Percentiles rank a stretch among this genome's conserved stretches.
phyloP scores from a whole-genome alignment of 1,140 invertebrate genomes.

The Leptoteleia sp. region DNA sequence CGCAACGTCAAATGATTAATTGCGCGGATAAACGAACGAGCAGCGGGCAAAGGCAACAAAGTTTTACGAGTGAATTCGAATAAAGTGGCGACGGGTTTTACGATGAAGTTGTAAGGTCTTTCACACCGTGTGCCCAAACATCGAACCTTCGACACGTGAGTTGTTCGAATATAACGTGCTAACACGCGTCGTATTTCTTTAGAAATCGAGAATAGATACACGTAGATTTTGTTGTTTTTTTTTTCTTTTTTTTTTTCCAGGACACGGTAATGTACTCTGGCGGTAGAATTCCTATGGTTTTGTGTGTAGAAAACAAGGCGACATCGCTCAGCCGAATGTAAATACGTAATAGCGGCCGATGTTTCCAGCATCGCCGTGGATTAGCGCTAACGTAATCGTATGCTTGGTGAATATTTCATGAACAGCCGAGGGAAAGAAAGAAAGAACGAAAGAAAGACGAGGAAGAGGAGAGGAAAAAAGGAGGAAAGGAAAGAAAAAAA shows the following conservation, averaged over 20 bases:
- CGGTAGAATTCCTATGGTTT: constrained; percentile 45
- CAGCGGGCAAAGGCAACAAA: constrained; percentile 19
- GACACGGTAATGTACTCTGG: constrained; percentile 36
- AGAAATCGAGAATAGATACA: constrained; percentile 54
- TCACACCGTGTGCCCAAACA: constrained; percentile 38
- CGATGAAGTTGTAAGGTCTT: constrained; percentile 64
- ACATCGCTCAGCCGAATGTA: constrained; percentile 55
- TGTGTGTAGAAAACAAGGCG: constrained; percentile 46
- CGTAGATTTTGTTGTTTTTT: no score
- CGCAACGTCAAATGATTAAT: constrained; percentile 27
- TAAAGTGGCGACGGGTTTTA: constrained; percentile 53
- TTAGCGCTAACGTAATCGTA: constrained; percentile 62
- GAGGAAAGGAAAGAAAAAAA: no score
- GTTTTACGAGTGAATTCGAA: constrained; percentile 48
- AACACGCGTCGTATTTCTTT: constrained; percentile 47
- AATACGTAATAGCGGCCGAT: constrained; percentile 48
- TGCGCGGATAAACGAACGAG: constrained; percentile 21
- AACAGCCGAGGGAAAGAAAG: constrained; percentile 74
- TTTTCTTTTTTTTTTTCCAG: no score
- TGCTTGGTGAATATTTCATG: constrained; percentile 78
- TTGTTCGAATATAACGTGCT: constrained; percentile 44
- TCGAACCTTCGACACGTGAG: constrained; percentile 39
- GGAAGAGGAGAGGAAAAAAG: no score
- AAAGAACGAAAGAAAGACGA: constrained; percentile 55
- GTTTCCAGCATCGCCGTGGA: constrained; percentile 44